These are phyloP conservation scores for Seriola dumerili DNA, from an alignment of 2,113 vertebrate species.

Conservation along the genomic window DNA sequence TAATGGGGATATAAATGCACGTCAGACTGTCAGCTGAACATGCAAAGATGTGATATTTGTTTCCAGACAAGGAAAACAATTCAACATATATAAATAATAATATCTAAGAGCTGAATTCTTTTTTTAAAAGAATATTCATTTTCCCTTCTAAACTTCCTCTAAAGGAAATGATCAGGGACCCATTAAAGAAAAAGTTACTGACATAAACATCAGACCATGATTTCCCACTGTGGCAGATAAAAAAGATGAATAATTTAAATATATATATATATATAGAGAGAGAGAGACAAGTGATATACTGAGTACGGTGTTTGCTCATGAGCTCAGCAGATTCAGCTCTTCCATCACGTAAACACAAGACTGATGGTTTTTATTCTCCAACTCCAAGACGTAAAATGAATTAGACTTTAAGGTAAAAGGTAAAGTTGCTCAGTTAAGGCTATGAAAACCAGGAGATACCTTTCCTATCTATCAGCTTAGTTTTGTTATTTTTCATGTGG, in stretches of 20 bases:
- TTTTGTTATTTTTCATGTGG: conserved; percentile 2
- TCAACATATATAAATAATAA: neutral
- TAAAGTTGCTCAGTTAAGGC: neutral
- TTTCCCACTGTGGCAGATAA: too few relatives aligned
- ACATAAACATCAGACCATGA: neutral
- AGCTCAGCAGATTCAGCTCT: too few relatives aligned
- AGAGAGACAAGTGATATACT: neutral
- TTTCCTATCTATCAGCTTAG: neutral
- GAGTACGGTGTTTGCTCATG: neutral
- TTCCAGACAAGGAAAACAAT: too few relatives aligned
- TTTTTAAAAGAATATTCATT: neutral
- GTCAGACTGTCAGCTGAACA: too few relatives aligned
- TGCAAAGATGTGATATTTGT: neutral
- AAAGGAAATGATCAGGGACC: neutral
- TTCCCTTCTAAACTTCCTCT: neutral
- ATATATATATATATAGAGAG: too few relatives aligned
- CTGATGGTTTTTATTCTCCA: too few relatives aligned
- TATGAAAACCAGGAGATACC: neutral
- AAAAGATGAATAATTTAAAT: too few relatives aligned
- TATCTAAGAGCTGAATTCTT: neutral
- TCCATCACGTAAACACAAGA: too few relatives aligned
- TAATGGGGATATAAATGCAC: neutral
- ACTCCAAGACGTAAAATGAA: too few relatives aligned
- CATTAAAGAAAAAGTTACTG: too few relatives aligned
- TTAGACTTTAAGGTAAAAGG: too few relatives aligned